These are phyloP conservation scores for Corythoichthys haematopterus DNA, from an alignment of 2,113 vertebrate species.

Conservation along the genomic window DNA sequence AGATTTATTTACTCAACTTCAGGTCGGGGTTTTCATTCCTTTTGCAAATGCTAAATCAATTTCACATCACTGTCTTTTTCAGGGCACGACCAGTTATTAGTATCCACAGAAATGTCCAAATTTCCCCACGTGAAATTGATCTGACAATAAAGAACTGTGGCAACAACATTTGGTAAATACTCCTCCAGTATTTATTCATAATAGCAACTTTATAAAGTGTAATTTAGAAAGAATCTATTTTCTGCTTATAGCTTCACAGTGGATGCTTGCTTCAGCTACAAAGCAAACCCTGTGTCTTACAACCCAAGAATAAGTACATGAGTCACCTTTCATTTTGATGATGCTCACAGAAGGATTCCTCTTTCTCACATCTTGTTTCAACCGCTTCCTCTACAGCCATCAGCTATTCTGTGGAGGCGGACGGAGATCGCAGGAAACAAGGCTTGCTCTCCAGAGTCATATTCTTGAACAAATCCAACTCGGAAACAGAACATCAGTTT, in stretches of 20 bases:
- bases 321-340: neutral
- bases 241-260: slow-evolving; percentile 78
- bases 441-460: slow-evolving; percentile 77
- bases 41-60: neutral
- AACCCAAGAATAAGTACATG: slow-evolving; percentile 84
- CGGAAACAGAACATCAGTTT: slow-evolving; percentile 70
- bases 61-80: slow-evolving; percentile 14
- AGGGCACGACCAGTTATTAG: slow-evolving; percentile 87
- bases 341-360: neutral
- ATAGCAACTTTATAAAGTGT: slow-evolving; percentile 7
- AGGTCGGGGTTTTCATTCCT: neutral
- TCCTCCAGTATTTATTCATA: neutral
- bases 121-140: slow-evolving; percentile 76
- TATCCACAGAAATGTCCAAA: slow-evolving; percentile 77
- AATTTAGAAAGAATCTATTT: slow-evolving; percentile 13
- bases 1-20: neutral
- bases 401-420: slow-evolving; percentile 78
- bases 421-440: slow-evolving; percentile 77
- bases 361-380: neutral
- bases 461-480: slow-evolving; percentile 66
- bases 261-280: slow-evolving; percentile 84
- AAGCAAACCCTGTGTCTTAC: slow-evolving; percentile 77
- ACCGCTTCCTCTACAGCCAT: slow-evolving; percentile 66
- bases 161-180: slow-evolving; percentile 79
- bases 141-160: slow-evolving; percentile 69